Conservation (phyloP, 2,888 invertebrate species). For the Plagodis pulveraria region DNA sequence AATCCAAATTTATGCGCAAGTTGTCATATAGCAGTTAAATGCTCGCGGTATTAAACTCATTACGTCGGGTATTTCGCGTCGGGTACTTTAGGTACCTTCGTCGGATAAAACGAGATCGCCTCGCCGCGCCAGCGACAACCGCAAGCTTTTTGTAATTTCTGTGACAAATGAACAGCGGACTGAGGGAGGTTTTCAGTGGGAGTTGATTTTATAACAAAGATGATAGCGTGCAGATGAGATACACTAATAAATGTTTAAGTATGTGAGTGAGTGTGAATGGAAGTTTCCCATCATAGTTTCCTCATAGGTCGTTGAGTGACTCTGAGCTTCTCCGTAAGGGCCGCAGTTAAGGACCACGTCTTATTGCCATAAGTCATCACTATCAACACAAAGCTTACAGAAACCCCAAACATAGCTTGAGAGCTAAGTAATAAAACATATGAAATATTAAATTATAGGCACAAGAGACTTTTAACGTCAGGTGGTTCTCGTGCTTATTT, state of each 20-base stretch:
- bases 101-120: slow-evolving; percentile 32
- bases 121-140: slow-evolving; percentile 48
- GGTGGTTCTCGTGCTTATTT: too few species aligned
- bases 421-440: too few species aligned
- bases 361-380: too few species aligned
- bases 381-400: too few species aligned
- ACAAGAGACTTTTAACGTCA: too few species aligned
- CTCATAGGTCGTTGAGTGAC: too few species aligned
- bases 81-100: slow-evolving; percentile 20
- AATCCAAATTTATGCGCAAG: slow-evolving; percentile 1
- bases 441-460: too few species aligned
- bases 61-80: slow-evolving; percentile 39
- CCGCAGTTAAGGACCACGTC: too few species aligned
- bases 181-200: slow-evolving; percentile 38
- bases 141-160: slow-evolving; percentile 75
- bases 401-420: too few species aligned
- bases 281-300: too few species aligned
- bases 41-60: slow-evolving; percentile 70
- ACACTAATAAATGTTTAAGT: slow-evolving; percentile 6
- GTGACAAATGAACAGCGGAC: slow-evolving; percentile 76
- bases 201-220: slow-evolving; percentile 64
- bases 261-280: background rate
- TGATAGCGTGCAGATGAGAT: slow-evolving; percentile 42
- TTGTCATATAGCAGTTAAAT: slow-evolving; percentile 30
- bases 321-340: too few species aligned